Evolutionary conservation across 1,140 invertebrate species (phyloP).

Genomic region (Apis florea): DNA sequence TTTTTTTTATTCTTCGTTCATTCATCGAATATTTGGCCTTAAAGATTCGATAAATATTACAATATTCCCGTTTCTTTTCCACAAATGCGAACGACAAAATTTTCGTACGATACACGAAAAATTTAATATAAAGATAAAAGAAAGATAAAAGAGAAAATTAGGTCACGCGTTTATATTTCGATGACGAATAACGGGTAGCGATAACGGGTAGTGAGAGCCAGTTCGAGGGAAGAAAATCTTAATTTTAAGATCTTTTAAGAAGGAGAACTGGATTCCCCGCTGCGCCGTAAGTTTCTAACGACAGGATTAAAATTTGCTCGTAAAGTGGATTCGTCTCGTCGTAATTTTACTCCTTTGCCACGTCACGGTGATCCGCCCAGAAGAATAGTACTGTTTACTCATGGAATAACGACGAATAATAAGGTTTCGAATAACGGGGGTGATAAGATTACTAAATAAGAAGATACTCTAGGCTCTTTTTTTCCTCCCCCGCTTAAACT

Average conservation of each 20-base stretch:
- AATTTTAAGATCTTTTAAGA: not conserved
- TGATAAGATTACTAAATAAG: conserved; percentile 23
- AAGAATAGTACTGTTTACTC: conserved; percentile 25
- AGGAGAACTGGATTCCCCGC: not conserved
- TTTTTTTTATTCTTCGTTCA: no score
- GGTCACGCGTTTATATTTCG: no score
- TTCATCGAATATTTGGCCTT: no score
- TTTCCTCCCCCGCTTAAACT: not conserved
- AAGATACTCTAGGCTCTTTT: not conserved
- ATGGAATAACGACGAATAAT: conserved; percentile 5
- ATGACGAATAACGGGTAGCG: not conserved
- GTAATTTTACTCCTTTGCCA: conserved; percentile 36
- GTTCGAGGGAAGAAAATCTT: not conserved
- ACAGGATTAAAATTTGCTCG: conserved; percentile 44
- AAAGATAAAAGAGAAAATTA: no score
- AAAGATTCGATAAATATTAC: no score
- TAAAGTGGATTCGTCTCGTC: conserved; percentile 34
- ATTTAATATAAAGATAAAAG: no score
- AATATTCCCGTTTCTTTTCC: no score
- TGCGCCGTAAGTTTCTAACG: not conserved
- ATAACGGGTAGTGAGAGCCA: not conserved
- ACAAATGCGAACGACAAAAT: no score
- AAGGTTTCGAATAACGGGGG: not conserved
- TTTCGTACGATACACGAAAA: no score
- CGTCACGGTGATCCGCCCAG: conserved; percentile 16